phyloP scores from a whole-genome alignment of 2,888 invertebrate species.

The Hypena proboscidalis region DNA sequence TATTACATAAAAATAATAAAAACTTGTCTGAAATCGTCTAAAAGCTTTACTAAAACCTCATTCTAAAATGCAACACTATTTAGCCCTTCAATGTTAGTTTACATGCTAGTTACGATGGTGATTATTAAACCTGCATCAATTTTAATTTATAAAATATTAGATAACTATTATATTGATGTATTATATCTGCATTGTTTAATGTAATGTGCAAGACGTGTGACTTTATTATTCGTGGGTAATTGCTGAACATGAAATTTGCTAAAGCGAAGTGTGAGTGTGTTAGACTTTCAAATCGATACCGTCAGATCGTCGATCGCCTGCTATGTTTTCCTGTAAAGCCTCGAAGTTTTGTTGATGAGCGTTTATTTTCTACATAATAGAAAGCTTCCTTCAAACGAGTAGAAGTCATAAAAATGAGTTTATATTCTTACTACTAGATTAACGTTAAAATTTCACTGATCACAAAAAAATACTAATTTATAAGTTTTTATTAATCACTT shows the following conservation, averaged over 20 bases:
- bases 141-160: too few relatives aligned
- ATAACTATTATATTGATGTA: too few relatives aligned
- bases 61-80: constrained; percentile 66
- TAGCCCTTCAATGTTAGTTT: constrained; percentile 54
- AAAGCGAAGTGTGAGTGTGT: constrained; percentile 59
- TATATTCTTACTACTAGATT: too few relatives aligned
- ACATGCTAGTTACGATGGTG: constrained; percentile 58
- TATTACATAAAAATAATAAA: too few relatives aligned
- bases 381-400: constrained; percentile 60
- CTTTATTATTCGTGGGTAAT: constrained; percentile 41
- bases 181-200: constrained; percentile 30
- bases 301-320: constrained; percentile 28
- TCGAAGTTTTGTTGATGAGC: constrained; percentile 31
- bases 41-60: constrained; percentile 64
- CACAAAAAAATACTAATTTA: too few relatives aligned
- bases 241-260: constrained; percentile 54
- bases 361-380: constrained; percentile 35
- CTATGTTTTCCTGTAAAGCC: constrained; percentile 31
- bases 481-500: too few relatives aligned
- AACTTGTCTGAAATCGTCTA: constrained; percentile 53
- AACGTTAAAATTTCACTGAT: too few relatives aligned
- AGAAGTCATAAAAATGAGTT: too few relatives aligned
- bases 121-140: constrained; percentile 22
- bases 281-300: constrained; percentile 37
- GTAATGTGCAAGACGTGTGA: constrained; percentile 44